Evolutionary conservation across 2,888 invertebrate species (phyloP).

Genomic region (Xylophagus ater): DNA sequence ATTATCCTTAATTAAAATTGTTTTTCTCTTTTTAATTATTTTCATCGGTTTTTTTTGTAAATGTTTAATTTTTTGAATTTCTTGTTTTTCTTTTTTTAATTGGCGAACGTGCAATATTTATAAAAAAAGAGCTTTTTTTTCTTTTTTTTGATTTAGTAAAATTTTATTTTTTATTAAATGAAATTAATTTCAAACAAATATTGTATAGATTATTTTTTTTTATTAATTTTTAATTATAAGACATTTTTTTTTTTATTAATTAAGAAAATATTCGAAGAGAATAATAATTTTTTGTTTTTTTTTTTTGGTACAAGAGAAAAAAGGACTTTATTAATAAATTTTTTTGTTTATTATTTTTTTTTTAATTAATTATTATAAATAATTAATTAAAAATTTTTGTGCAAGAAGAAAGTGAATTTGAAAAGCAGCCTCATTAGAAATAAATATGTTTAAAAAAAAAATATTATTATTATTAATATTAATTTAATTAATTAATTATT

Average conservation of each 20-base stretch:
- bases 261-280: too few species aligned
- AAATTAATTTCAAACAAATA: constrained; percentile 3
- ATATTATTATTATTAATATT: too few species aligned
- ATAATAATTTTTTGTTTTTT: too few species aligned
- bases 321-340: too few species aligned
- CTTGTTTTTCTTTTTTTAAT: background rate
- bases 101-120: constrained; percentile 28
- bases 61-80: constrained; percentile 1
- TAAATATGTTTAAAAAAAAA: too few species aligned
- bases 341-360: too few species aligned
- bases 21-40: constrained; percentile 6
- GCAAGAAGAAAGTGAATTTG: too few species aligned
- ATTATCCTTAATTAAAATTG: constrained; percentile 8
- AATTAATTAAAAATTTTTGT: background rate
- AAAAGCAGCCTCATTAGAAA: background rate
- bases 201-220: background rate
- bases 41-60: background rate
- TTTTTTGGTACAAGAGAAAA: background rate
- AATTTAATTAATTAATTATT: too few species aligned
- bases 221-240: constrained; percentile 3
- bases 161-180: constrained; percentile 1
- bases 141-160: background rate
- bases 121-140: too few species aligned
- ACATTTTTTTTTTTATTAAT: too few species aligned
- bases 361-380: background rate